Evolutionary conservation across 2,888 invertebrate genomes (phyloP), one percentile per base, ranked within the genome.

Genomic region (Zaprionus obscuricornis): DNA sequence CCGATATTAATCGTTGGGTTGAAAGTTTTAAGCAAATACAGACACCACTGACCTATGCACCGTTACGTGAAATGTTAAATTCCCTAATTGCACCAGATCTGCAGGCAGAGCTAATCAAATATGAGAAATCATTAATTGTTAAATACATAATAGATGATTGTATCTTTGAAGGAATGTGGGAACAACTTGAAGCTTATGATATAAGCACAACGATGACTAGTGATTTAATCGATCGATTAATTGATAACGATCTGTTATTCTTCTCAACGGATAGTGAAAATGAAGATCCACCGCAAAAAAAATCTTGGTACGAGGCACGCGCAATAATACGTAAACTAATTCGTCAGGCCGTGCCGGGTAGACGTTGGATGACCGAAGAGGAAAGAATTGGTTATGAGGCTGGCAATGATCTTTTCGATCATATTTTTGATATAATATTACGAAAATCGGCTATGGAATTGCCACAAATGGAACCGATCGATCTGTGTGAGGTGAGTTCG

Each of bases 151-250:
- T 87, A 8, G 89, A 90, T n/a, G 90, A 91, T 56, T 90, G 90
- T 18, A 64, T 91, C 3, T 75, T 91, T 22, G 85, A 87, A 0
- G 86, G 89, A 51, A 85, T 92, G 0, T 91, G 92, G 69, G 91
- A 91, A 33, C 71, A 87, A 18, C 74, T 91, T 1, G 88, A 88
- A 17, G 46, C 70, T 1, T 73, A 66, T 24, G 88, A 88, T 3
- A 72, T 88, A 13, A 59, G 70, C 3, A 51, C 6, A n/a, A 31
- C 50, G 0, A 29, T 87, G 18, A 40, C 77, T 0, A 71, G 37
- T 11, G 86, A 88, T 45, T 33, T 85, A 0, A 57, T 88, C 0
- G 88, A 87, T 67, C 83, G 87, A 0, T 47, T 87, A 0, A 81
- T 86, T 14, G 88, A 88, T 29, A 81, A 84, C 18, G 88, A 88